phyloP scores from a whole-genome alignment of 2,113 vertebrate species.

The Propithecus coquereli region DNA sequence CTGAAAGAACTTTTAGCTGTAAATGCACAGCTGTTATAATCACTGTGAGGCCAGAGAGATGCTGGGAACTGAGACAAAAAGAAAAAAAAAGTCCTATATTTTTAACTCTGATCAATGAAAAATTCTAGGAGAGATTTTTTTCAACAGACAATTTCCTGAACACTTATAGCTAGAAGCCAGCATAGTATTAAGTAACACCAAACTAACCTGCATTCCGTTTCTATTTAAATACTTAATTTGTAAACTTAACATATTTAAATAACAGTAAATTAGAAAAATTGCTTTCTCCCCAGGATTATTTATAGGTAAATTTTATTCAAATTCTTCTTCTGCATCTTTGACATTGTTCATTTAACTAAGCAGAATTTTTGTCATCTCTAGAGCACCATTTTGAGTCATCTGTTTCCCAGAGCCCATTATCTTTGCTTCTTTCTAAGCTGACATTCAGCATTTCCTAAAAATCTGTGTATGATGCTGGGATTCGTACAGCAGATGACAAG shows the following conservation, averaged over 20 bases:
- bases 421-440: not conserved
- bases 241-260: not conserved
- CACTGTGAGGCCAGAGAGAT: not conserved
- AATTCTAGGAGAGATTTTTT: not conserved
- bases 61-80: not conserved
- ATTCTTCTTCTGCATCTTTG: not conserved
- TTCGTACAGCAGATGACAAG: not conserved
- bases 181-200: not conserved
- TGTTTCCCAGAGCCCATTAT: not conserved
- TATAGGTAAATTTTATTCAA: not conserved
- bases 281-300: not conserved
- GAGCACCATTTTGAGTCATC: not conserved
- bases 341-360: not conserved
- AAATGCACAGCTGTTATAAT: not conserved
- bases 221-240: not conserved
- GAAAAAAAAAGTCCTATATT: not conserved
- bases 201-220: not conserved
- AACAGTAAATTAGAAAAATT: not conserved
- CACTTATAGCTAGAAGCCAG: not conserved
- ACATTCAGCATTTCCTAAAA: not conserved
- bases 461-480: not conserved
- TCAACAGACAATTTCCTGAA: not conserved
- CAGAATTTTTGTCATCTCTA: not conserved
- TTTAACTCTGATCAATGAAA: not conserved
- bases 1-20: not conserved